These are phyloP conservation scores for Gymnothorax reevesii DNA, from an alignment of 2,797 vertebrate genomes.

Conservation along the genomic window DNA sequence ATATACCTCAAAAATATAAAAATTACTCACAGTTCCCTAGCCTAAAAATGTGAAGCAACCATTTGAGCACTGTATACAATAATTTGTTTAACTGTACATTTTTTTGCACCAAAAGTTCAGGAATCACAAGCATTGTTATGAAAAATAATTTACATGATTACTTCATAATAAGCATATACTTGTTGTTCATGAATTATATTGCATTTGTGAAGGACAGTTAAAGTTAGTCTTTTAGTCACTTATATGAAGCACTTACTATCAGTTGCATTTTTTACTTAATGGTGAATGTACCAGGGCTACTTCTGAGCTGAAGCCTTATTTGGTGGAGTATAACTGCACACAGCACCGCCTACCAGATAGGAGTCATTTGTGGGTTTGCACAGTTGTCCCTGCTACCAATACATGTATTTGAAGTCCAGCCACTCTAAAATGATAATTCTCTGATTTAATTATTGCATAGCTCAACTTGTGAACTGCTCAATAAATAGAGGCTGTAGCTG, in stretches of 20 bases:
- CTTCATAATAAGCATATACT: slow-evolving; percentile 15
- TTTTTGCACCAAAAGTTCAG: not conserved
- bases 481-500: not conserved
- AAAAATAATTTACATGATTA: slow-evolving; percentile 29
- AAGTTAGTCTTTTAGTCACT: not conserved
- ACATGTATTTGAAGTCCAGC: not conserved
- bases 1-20: not conserved
- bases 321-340: not conserved
- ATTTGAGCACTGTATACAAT: not conserved
- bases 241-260: not conserved
- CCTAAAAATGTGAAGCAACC: not conserved
- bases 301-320: too few species aligned
- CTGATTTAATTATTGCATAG: not conserved
- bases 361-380: not conserved
- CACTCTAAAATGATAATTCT: not conserved
- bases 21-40: not conserved
- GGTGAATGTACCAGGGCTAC: too few species aligned
- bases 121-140: slow-evolving; percentile 22
- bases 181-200: slow-evolving; percentile 15
- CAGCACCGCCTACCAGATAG: too few species aligned
- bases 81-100: not conserved
- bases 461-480: not conserved
- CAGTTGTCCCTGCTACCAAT: not conserved
- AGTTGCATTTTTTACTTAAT: not conserved
- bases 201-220: not conserved